Evolutionary conservation across 2,113 vertebrate species (phyloP), one percentile per base, ranked within the genome.

Genomic region (Alouatta palliata): DNA sequence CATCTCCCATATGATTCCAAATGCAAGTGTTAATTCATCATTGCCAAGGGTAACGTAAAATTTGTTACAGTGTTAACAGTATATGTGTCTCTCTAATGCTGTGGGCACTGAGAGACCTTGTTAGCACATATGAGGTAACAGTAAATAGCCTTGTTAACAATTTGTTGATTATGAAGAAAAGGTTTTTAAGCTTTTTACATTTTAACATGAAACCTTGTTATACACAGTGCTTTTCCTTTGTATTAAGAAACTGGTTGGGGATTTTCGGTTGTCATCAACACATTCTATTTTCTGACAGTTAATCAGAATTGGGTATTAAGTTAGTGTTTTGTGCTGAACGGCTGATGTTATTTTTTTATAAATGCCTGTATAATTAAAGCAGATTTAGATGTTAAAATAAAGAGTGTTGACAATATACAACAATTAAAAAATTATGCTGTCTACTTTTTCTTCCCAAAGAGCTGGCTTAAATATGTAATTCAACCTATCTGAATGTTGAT

Each of bases 61-160:
- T 56, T 40, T 56, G 19, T 56, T 49, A 10, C 61, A 30, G 37
- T 19, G 11, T 75, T 89, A 45, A 23, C 8, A 43, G 4, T 0
- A 0, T 23, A 5, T 77, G 43, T 54, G 14, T 54, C 6, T 70
- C 30, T 68, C 14, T 68, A 87, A 45, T 3, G 2, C 7, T 58
- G 30, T 8, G 16, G 37, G 17, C 17, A 1, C 21, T 43, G 16
- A 43, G 37, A 56, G 43, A 17, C 25, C 14, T 40, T 52, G 1
- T 84, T 40, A 43, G 0, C 2, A 8, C 56, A 16, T 5, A 17
- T 0, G 6, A 56, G 52, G 40, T 3, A 13, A 82, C 6, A 3
- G 5, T 25, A 25, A 47, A 23, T 2, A 64, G 43, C 19, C 6
- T 3, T 3, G 9, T 32, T 68, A 40, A 70, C 13, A 12, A 23